Conservation (phyloP, 2,113 vertebrate genomes). For the Phoxinus phoxinus region DNA sequence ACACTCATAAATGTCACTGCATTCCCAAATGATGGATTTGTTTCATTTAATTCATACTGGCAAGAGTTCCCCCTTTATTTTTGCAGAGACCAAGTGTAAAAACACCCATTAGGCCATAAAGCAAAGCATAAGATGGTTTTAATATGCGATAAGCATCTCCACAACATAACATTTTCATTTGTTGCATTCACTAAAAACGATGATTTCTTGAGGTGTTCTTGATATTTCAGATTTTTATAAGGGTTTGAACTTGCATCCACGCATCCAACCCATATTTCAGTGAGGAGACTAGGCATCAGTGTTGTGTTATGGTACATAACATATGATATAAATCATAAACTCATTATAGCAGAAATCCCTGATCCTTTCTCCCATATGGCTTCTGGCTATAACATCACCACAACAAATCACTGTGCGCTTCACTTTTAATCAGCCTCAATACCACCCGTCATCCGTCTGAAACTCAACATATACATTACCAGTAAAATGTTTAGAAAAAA, state of each 20-base stretch:
- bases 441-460: background rate
- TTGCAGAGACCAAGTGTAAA: slow-evolving; percentile 59
- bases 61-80: slow-evolving; percentile 54
- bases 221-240: background rate
- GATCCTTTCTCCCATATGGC: slow-evolving; percentile 19
- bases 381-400: slow-evolving; percentile 13
- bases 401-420: background rate
- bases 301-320: background rate
- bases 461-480: background rate
- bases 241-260: background rate
- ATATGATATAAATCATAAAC: slow-evolving; percentile 28
- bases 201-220: background rate
- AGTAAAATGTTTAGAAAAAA: background rate
- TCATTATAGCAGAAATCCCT: slow-evolving; percentile 14
- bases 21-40: slow-evolving; percentile 56
- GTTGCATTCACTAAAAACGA: background rate
- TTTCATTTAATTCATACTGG: slow-evolving; percentile 42
- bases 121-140: background rate
- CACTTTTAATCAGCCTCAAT: slow-evolving; percentile 2
- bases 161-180: background rate
- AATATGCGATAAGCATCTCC: background rate
- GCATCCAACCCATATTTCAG: background rate
- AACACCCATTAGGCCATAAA: slow-evolving; percentile 46
- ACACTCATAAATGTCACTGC: slow-evolving; percentile 24
- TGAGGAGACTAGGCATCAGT: background rate